Percentiles rank a stretch among this genome's conserved stretches.
Evolutionary conservation across 1,140 invertebrate genomes (phyloP).

Genomic region (Microvelia longipes): DNA sequence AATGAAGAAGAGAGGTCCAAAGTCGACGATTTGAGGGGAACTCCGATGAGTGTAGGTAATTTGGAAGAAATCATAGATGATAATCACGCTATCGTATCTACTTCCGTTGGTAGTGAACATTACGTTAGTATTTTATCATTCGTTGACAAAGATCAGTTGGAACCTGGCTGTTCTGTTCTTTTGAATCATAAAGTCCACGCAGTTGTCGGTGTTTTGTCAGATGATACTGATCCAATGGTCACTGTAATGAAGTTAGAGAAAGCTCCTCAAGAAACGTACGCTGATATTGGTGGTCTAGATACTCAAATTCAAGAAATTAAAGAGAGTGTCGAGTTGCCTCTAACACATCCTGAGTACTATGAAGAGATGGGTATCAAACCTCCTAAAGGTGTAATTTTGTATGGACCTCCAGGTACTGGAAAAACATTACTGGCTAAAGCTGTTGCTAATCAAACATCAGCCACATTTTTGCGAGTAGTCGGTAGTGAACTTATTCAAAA

Average conservation of each 20-base stretch:
- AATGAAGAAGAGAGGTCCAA: slow-evolving; percentile 95
- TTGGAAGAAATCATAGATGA: slow-evolving; percentile 99
- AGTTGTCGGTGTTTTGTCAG: slow-evolving; percentile 92
- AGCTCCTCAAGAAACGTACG: slow-evolving; percentile 98
- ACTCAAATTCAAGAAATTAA: slow-evolving; percentile 99
- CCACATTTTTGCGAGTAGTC: slow-evolving; percentile 95
- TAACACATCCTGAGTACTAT: slow-evolving; percentile 99
- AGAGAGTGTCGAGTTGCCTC: slow-evolving; percentile 94
- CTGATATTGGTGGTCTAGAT: slow-evolving; percentile 96
- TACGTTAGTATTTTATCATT: slow-evolving; percentile 99
- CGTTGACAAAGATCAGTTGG: slow-evolving; percentile 98
- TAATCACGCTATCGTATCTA: slow-evolving; percentile 99
- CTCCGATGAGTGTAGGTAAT: slow-evolving; percentile 99
- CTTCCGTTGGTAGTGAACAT: slow-evolving; percentile 97
- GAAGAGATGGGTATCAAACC: slow-evolving; percentile 99
- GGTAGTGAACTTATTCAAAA: slow-evolving; percentile 99
- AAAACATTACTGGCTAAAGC: slow-evolving; percentile 98
- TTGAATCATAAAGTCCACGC: slow-evolving; percentile 98
- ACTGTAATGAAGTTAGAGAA: slow-evolving; percentile 99
- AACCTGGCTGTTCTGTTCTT: slow-evolving; percentile 96
- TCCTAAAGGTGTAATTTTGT: slow-evolving; percentile 97
- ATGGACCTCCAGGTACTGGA: slow-evolving; percentile 94
- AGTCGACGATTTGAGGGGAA: slow-evolving; percentile 95
- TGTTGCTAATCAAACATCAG: slow-evolving; percentile 98
- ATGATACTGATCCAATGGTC: slow-evolving; percentile 99